These are phyloP conservation scores for Lycocorax pyrrhopterus DNA, from an alignment of 2,113 vertebrate genomes.

Conservation along the genomic window DNA sequence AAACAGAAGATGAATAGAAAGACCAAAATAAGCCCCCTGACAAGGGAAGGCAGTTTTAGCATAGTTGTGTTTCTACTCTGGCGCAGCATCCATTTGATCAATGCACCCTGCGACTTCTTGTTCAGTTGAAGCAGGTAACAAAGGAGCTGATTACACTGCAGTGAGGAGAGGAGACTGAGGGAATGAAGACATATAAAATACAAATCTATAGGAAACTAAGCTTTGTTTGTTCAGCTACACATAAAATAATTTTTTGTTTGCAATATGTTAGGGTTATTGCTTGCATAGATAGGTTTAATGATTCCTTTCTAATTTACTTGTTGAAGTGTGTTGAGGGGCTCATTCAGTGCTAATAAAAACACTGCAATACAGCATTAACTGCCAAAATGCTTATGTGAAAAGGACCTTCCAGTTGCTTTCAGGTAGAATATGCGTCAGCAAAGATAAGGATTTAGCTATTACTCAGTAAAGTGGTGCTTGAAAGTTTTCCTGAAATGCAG, in stretches of 20 bases:
- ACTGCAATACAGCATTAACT: neutral
- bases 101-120: neutral
- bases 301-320: neutral
- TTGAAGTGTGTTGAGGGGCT: neutral
- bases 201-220: neutral
- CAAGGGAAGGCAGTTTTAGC: neutral
- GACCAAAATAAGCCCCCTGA: neutral
- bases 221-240: neutral
- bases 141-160: neutral
- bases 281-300: neutral
- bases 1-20: neutral
- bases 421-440: neutral
- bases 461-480: neutral
- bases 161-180: neutral
- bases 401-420: neutral
- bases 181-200: neutral
- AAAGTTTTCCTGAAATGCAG: neutral
- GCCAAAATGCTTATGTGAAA: neutral
- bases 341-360: neutral
- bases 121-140: neutral
- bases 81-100: neutral
- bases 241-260: neutral
- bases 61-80: neutral
- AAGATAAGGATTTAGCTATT: neutral
- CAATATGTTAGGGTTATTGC: neutral